phyloP scores from a whole-genome alignment of 2,113 vertebrate genomes.

The Myanophis thanlyinensis region DNA sequence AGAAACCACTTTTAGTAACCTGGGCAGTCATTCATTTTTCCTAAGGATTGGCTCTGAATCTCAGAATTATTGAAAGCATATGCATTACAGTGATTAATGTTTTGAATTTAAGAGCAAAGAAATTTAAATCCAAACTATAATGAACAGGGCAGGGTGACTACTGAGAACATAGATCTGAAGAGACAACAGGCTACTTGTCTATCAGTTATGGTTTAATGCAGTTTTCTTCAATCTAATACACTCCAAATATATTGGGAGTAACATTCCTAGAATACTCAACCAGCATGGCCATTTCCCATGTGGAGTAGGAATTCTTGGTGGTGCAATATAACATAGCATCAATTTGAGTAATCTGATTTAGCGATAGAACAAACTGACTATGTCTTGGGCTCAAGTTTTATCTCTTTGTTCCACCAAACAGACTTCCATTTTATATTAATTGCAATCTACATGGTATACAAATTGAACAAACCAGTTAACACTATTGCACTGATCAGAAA shows the following conservation, averaged over 20 bases:
- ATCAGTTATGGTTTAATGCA: not conserved
- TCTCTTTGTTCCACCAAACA: not conserved
- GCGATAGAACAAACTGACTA: not conserved
- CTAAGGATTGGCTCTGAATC: slow-evolving; percentile 11
- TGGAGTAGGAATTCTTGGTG: not conserved
- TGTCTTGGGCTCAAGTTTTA: not conserved
- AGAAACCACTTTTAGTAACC: not conserved
- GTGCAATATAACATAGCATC: not conserved
- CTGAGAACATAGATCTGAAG: not conserved
- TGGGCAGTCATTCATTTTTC: not conserved
- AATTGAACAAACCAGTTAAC: not conserved
- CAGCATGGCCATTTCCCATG: not conserved
- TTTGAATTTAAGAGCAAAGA: slow-evolving; percentile 21
- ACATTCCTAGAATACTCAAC: not conserved
- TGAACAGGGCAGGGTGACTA: not conserved
- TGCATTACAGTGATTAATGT: slow-evolving; percentile 37
- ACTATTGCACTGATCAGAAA: not conserved
- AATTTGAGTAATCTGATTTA: not conserved
- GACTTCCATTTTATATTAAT: not conserved
- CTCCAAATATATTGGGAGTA: not conserved
- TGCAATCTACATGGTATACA: not conserved
- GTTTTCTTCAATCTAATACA: not conserved
- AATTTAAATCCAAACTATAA: slow-evolving; percentile 33
- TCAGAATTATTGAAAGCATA: slow-evolving; percentile 21
- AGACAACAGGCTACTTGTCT: not conserved